phyloP scores from a whole-genome alignment of 1,140 invertebrate genomes.

The Asobara japonica region DNA sequence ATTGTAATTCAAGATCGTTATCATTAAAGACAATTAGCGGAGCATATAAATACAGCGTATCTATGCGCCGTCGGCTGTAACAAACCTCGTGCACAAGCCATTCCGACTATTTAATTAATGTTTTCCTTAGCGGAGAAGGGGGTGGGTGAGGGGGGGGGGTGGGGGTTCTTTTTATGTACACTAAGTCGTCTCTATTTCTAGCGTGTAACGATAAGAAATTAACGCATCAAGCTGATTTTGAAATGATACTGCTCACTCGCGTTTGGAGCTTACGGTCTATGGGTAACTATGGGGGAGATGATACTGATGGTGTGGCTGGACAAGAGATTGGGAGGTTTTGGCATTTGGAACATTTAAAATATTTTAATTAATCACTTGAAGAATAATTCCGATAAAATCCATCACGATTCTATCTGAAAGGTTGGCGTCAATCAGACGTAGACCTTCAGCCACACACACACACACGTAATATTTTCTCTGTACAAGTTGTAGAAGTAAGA shows the following conservation, averaged over 20 bases:
- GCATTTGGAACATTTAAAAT: too few species aligned
- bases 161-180: background rate
- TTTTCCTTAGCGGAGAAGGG: conserved; percentile 25
- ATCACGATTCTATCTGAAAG: too few species aligned
- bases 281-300: background rate
- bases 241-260: background rate
- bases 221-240: background rate
- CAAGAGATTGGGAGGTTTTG: too few species aligned
- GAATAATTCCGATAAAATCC: too few species aligned
- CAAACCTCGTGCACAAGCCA: conserved; percentile 41
- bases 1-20: conserved; percentile 64
- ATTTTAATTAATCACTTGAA: too few species aligned
- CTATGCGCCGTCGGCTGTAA: conserved; percentile 59
- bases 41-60: conserved; percentile 64
- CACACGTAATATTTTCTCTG: too few species aligned
- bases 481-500: too few species aligned
- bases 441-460: too few species aligned
- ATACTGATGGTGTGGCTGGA: too few species aligned
- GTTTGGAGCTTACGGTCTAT: background rate
- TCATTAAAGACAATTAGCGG: conserved; percentile 64
- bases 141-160: background rate
- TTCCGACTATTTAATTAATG: conserved; percentile 41
- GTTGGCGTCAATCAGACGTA: too few species aligned
- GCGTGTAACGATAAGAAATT: background rate
- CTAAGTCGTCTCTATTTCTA: too few species aligned